Evolutionary conservation across 2,797 vertebrate species (phyloP), one percentile per base, ranked within the genome.

Genomic region (Eulemur rubriventer): DNA sequence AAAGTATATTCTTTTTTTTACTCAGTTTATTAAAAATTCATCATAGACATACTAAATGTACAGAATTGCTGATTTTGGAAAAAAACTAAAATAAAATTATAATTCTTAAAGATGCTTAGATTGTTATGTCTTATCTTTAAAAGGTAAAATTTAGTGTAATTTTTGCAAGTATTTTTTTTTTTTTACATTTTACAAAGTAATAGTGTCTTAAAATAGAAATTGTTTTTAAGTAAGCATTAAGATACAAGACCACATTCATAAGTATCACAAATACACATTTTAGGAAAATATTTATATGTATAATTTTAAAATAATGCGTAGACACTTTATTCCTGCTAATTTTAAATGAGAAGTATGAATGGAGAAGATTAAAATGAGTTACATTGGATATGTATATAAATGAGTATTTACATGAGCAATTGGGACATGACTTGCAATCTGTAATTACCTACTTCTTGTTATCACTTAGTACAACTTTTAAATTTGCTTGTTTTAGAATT

Each of bases 1-100:
- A 70, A 73, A 41, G 14, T 76, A n/a, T 13, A 78, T 55, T 3
- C 50, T 82, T 95, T 89, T 50, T 65, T 65, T n/a, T n/a, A 76
- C 13, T 81, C 10, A 33, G 7, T 89, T 85, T 87, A 46, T 86
- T 79, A 96, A 94, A 84, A 97, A 92, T 52, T n/a, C 5, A 80
- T 41, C 9, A 50, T 2, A 55, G 38, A 26, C 10, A 43, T 63
- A 17, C 7, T 89, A 80, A 88, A 41, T 91, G 8, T 33, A 65
- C 38, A 72, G 28, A 46, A 70, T 41, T 59, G 4, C 0, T 88
- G 1, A 88, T 92, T 95, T 81, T 12, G 79, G 41, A 81, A 85
- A 84, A 59, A 93, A 59, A 78, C 63, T 20, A 52, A 83, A 87
- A 59, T 81, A 35, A 76, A 70, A 72, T 52, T 83, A 75, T 1